Conservation (phyloP, 2,113 vertebrate species). For the Etheostoma cragini region DNA sequence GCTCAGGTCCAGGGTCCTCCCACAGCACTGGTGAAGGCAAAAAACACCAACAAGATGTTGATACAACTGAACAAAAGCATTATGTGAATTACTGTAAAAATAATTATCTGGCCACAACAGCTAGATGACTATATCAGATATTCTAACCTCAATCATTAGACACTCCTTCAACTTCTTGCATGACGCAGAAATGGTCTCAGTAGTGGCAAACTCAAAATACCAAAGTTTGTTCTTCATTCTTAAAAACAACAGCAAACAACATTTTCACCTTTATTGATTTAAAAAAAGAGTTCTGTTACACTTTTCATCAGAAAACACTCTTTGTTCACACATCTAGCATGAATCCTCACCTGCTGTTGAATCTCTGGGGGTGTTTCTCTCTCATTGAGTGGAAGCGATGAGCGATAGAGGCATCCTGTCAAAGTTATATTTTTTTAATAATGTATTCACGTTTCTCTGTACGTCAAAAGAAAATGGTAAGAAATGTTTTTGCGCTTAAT, state of each 20-base stretch:
- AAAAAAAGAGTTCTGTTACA: not conserved
- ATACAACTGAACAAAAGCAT: not conserved
- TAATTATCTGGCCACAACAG: not conserved
- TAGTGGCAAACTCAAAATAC: conserved; percentile 95
- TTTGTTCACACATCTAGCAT: not conserved
- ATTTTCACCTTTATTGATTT: not conserved
- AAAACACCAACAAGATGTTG: conserved; percentile 1
- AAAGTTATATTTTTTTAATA: not conserved
- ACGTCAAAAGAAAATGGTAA: not conserved
- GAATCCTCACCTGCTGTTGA: conserved; percentile 91
- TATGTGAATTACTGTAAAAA: not conserved
- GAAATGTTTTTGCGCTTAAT: not conserved
- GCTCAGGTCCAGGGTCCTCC: conserved; percentile 87
- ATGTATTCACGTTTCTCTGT: not conserved
- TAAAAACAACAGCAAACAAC: conserved; percentile 21
- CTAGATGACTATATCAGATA: not conserved
- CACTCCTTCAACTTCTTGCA: conserved; percentile 91
- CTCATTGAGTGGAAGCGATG: conserved; percentile 94
- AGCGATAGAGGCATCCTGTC: conserved; percentile 93
- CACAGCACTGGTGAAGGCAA: conserved; percentile 84
- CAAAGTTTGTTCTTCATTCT: conserved; percentile 96
- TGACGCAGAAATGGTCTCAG: conserved; percentile 92
- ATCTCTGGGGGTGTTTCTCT: conserved; percentile 94
- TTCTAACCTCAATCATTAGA: conserved; percentile 87
- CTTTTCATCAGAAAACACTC: not conserved